Evolutionary conservation across 2,113 vertebrate species (phyloP), one percentile per base, ranked within the genome.

Genomic region (Colossoma macropomum): DNA sequence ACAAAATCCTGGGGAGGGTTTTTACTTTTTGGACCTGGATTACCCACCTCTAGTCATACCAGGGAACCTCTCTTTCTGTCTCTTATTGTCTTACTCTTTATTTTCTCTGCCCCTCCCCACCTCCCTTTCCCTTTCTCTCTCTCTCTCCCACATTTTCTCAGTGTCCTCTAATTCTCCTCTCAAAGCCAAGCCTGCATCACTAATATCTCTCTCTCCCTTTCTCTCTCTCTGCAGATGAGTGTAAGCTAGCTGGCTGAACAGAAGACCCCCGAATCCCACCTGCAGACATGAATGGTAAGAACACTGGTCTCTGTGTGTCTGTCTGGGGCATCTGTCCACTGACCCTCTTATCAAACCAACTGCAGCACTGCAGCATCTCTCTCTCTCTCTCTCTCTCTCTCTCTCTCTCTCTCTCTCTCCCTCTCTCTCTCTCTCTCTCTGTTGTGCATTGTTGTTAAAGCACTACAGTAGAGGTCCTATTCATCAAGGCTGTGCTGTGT

Each of bases 201-300:
- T 63, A 71, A 73, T 41, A 65, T 77, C 56, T 54, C 32, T 72
- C 77, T 50, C 56, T 65, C 28, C 56, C 56, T 77, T 38, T 77
- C 72, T 45, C 23, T 81, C 80, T 76, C 11, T 66, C 48, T 56
- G 85, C 92, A 94, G 93, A 94, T 94, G 93, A 90, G 86, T 89
- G 86, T 86, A 85, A 89, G 92, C 87, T 80, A 79, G 87, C 89
- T 90, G 83, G 60, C 88, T 89, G 90, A 92, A 90, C 65, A 78
- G 89, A 91, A 90, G 92, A 92, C 84, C 85, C 0, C 81, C 73
- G 76, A 88, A 81, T 83, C 90, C 82, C 90, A 91, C 92, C 92
- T 92, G 92, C 92, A 92, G 87, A 87, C 92, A 94, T 94, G 93
- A 93, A 93, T 89, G 94, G 94, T 95, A 93, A 92, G 91, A 86